Percentiles rank a stretch among this genome's conserved stretches.
Conservation (phyloP, 2,113 vertebrate genomes). For the Tretioscincus oriximinensis region DNA sequence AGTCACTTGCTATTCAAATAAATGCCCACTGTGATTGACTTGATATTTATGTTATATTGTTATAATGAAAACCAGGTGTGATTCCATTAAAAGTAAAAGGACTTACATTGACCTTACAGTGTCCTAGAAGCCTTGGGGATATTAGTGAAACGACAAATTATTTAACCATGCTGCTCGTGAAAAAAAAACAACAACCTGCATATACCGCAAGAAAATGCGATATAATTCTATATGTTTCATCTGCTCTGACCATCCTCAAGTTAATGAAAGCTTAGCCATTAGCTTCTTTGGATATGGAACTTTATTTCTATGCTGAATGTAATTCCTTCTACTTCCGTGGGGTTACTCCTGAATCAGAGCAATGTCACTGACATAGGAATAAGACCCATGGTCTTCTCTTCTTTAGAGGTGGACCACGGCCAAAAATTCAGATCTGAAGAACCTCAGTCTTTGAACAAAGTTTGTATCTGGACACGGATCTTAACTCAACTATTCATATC, state of each 20-base stretch:
- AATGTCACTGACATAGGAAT: background rate
- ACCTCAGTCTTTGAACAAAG: conserved; percentile 35
- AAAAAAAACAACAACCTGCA: too few relatives aligned
- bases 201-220: too few relatives aligned
- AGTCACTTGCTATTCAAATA: background rate
- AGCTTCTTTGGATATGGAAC: conserved; percentile 3
- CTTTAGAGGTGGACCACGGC: conserved; percentile 31
- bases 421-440: conserved; percentile 31
- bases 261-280: background rate
- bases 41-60: conserved; percentile 9
- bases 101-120: background rate
- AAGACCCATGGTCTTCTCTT: conserved; percentile 17
- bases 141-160: background rate
- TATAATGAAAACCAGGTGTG: conserved; percentile 39
- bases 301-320: accelerated
- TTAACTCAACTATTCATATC: conserved; percentile 8
- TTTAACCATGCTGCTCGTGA: background rate
- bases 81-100: background rate
- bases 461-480: conserved; percentile 4
- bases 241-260: background rate
- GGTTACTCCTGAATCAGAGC: conserved; percentile 17
- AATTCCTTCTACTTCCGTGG: background rate
- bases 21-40: conserved; percentile 3
- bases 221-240: background rate
- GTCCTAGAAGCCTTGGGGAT: background rate